Percentiles rank a stretch among this genome's conserved stretches.
Conservation (phyloP, 1,140 invertebrate genomes). For the Stenopsyche tienmushanensis region DNA sequence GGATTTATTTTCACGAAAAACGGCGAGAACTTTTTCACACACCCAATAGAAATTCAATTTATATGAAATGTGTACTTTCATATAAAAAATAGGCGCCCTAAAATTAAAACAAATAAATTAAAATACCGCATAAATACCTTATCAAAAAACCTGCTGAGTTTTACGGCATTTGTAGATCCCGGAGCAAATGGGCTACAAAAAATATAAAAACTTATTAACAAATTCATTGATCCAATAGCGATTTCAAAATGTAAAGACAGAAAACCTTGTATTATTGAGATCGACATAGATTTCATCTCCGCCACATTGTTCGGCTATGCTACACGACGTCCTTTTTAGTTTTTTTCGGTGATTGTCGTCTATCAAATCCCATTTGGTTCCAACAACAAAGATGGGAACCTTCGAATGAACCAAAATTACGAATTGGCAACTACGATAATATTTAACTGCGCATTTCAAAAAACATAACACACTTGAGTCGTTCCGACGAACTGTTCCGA, state of each 20-base stretch:
- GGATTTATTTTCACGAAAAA: too few species aligned
- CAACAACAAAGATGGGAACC: slow-evolving; percentile 90
- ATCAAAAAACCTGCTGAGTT: slow-evolving; percentile 91
- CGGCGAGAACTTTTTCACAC: too few species aligned
- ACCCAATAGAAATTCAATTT: slow-evolving; percentile 19
- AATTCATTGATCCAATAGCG: slow-evolving; percentile 1
- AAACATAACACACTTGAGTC: slow-evolving; percentile 60
- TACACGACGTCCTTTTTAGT: slow-evolving; percentile 67
- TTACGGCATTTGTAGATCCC: slow-evolving; percentile 88
- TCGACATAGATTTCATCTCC: slow-evolving; percentile 92
- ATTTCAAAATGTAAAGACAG: slow-evolving; percentile 1
- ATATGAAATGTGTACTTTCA: not conserved
- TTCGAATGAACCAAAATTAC: slow-evolving; percentile 57
- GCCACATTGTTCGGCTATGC: slow-evolving; percentile 84
- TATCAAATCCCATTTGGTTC: slow-evolving; percentile 86
- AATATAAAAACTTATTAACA: slow-evolving; percentile 13
- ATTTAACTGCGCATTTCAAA: not conserved
- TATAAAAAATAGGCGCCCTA: not conserved
- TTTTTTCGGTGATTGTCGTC: slow-evolving; percentile 68
- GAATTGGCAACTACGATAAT: slow-evolving; percentile 28
- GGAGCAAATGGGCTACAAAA: slow-evolving; percentile 73
- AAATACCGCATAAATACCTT: slow-evolving; percentile 62
- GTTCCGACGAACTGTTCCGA: slow-evolving; percentile 87
- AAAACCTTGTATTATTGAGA: slow-evolving; percentile 35
- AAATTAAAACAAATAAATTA: slow-evolving; percentile 18